A percentile compares a stretch with the other conserved stretches of the same genome.
phyloP scores from a whole-genome alignment of 2,797 vertebrate species.

The Ctenosaura bakeri region DNA sequence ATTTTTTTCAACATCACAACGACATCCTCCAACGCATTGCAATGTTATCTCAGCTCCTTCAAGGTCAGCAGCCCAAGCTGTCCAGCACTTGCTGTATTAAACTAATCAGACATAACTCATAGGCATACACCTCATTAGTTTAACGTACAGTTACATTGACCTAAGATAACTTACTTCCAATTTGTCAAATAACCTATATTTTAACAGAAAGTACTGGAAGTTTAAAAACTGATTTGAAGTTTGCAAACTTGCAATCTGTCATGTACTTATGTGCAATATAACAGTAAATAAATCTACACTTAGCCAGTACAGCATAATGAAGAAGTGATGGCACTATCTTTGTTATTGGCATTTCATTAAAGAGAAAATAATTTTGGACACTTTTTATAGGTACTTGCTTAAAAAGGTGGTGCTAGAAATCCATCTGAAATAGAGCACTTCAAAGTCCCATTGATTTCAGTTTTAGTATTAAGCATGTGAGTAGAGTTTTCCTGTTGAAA shows the following conservation, averaged over 20 bases:
- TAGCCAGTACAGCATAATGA: constrained; percentile 65
- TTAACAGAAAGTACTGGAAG: constrained; percentile 67
- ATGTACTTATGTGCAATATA: constrained; percentile 72
- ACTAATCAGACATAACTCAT: constrained; percentile 77
- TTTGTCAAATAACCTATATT: constrained; percentile 77
- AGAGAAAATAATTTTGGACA: constrained; percentile 60
- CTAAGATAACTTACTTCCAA: constrained; percentile 77
- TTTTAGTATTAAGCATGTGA: neutral
- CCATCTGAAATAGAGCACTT: neutral
- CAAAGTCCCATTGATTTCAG: neutral
- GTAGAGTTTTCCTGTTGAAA: neutral
- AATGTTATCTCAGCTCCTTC: constrained; percentile 79
- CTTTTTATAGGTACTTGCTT: constrained; percentile 56
- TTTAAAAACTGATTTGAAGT: constrained; percentile 71
- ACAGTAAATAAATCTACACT: constrained; percentile 70
- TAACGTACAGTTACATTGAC: constrained; percentile 78
- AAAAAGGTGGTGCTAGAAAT: neutral
- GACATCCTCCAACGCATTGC: constrained; percentile 73
- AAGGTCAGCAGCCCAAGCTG: constrained; percentile 78
- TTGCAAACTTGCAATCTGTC: constrained; percentile 75
- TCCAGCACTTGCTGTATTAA: constrained; percentile 76
- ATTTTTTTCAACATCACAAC: constrained; percentile 71
- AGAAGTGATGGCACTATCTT: constrained; percentile 53
- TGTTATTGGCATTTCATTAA: constrained; percentile 58
- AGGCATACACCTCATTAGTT: constrained; percentile 78